phyloP scores from a whole-genome alignment of 2,888 invertebrate species.

The Hofmannophila pseudospretella region DNA sequence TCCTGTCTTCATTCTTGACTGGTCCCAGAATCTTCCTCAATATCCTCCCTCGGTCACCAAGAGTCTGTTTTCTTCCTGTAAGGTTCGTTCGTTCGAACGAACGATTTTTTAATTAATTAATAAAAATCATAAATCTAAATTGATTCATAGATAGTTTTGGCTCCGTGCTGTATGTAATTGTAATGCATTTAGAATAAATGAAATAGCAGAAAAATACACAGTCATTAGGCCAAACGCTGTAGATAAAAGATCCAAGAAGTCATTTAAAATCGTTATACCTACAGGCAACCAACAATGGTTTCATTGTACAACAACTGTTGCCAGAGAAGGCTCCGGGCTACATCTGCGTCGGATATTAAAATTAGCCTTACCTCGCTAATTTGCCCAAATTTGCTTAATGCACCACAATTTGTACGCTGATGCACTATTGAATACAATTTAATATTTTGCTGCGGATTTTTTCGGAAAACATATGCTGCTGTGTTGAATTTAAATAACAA shows the following conservation, averaged over 20 bases:
- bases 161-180: too few relatives aligned
- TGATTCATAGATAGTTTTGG: too few relatives aligned
- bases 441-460: conserved; percentile 19
- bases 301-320: conserved; percentile 27
- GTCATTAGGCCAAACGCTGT: conserved; percentile 5
- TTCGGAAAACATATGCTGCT: conserved; percentile 29
- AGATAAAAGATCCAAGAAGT: conserved; percentile 6
- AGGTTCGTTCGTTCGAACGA: too few relatives aligned
- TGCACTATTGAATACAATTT: conserved; percentile 21
- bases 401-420: conserved; percentile 45
- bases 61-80: too few relatives aligned
- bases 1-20: too few relatives aligned
- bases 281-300: conserved; percentile 12
- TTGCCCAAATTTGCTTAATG: conserved; percentile 59
- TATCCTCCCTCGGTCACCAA: too few relatives aligned
- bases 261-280: conserved; percentile 11
- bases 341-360: conserved; percentile 36
- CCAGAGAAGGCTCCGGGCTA: conserved; percentile 26
- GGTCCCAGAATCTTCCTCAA: too few relatives aligned
- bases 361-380: conserved; percentile 51
- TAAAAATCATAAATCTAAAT: too few relatives aligned
- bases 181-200: too few relatives aligned
- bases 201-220: too few relatives aligned
- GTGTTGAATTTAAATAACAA: conserved; percentile 45
- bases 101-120: too few relatives aligned